Base-by-base conservation (phyloP, 2,888 invertebrate genomes). In the Chymomyza caudatula region DNA sequence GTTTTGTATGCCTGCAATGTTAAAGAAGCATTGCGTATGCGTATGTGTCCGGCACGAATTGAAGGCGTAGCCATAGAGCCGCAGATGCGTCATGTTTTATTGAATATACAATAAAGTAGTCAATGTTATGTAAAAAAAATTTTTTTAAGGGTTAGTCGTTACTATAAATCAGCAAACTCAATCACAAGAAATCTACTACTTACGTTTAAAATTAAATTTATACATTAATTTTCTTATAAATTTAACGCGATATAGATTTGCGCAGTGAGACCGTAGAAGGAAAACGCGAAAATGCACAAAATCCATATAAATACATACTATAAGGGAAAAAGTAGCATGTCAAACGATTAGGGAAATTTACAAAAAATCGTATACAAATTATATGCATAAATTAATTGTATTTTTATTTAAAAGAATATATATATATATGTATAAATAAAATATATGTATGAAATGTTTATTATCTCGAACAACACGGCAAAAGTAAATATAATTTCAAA, bases 11-110 rank as follows among this genome's bases (percentile, higher is more conserved):
- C 52, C n/a, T 13, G 4, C 6, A 65, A 47, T 76, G 69, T 67
- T 65, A 13, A 25, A 25, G 13, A 23, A 22, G 23, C 47, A 47
- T 43, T 20, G 56, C 44, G 68, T 56, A 52, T 69, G 79, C 68
- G 53, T 77, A 66, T 57, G 76, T 69, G 75, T 77, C 70, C 72
- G 74, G 74, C 71, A 74, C 60, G 65, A 72, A 69, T 74, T 73
- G 68, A 77, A 86, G 83, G 86, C 79, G 85, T 83, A 74, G 76
- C 63, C 86, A 78, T 71, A 71, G 55, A 74, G 43, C 60, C 77
- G 77, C 81, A 82, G 80, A 87, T 82, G 82, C 81, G 86, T 87
- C 86, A 82, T 82, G 87, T 87, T 82, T 87, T 72, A 69, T 66
- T 6, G 56, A 87, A 82, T 84, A 73, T 71, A 60, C 67, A 69